Percentiles rank a stretch among this genome's conserved stretches.
Conservation (phyloP, 2,797 vertebrate species). For the Trachops cirrhosus region DNA sequence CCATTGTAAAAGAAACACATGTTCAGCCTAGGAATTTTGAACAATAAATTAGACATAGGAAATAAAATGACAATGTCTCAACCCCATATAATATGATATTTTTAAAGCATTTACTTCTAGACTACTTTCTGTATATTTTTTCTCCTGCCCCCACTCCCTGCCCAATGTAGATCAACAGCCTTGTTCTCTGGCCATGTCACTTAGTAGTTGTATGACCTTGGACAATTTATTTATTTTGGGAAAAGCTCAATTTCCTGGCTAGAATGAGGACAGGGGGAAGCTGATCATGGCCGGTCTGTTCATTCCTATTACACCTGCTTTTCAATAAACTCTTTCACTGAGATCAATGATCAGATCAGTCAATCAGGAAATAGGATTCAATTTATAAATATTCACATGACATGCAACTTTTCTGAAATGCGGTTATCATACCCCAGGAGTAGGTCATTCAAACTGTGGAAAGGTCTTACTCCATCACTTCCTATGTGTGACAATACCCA, state of each 20-base stretch:
- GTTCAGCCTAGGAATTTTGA: not conserved
- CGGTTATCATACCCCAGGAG: not conserved
- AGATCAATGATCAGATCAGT: slow-evolving; percentile 29
- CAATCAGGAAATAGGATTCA: slow-evolving; percentile 28
- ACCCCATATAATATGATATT: not conserved
- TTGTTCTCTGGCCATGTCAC: not conserved
- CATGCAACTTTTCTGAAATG: slow-evolving; percentile 27
- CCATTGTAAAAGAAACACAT: not conserved
- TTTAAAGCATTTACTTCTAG: slow-evolving; percentile 10
- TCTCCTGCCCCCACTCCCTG: not conserved
- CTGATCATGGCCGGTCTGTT: not conserved
- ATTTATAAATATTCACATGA: slow-evolving; percentile 13
- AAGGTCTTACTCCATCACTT: not conserved
- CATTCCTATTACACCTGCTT: not conserved
- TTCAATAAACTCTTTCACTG: slow-evolving; percentile 34
- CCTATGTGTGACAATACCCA: not conserved
- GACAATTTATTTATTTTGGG: not conserved
- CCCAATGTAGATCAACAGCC: not conserved
- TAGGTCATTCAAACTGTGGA: not conserved
- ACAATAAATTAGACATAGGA: slow-evolving; percentile 3
- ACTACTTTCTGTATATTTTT: not conserved
- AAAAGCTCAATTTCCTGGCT: not conserved
- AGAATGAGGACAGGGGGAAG: not conserved
- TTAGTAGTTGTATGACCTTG: not conserved
- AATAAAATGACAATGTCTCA: slow-evolving; percentile 12